A percentile compares a stretch with the other conserved stretches of the same genome.
phyloP scores from a whole-genome alignment of 2,888 invertebrate genomes.

The Dynastes maya region DNA sequence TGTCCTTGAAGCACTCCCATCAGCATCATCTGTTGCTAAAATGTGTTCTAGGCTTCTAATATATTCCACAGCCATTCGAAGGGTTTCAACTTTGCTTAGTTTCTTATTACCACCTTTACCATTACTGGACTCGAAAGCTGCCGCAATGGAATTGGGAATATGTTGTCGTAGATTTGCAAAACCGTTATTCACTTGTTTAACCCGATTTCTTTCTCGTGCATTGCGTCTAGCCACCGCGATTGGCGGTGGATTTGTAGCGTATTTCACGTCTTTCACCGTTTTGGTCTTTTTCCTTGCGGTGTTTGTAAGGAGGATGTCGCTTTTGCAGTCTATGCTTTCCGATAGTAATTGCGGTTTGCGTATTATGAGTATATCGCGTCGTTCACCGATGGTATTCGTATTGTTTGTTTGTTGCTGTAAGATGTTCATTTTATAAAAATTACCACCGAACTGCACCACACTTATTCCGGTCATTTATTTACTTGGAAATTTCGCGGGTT shows the following conservation, averaged over 20 bases:
- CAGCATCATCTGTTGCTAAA: conserved; percentile 75
- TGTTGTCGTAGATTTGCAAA: conserved; percentile 90
- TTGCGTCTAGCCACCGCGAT: conserved; percentile 91
- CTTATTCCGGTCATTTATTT: conserved; percentile 74
- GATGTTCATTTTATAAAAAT: conserved; percentile 76
- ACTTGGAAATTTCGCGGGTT: not conserved
- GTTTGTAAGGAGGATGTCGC: conserved; percentile 64
- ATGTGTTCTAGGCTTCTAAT: conserved; percentile 86
- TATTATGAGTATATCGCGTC: conserved; percentile 52
- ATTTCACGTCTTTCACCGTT: conserved; percentile 57
- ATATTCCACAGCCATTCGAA: conserved; percentile 93
- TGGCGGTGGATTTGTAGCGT: conserved; percentile 75
- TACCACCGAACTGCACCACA: conserved; percentile 76
- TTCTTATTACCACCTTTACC: conserved; percentile 83
- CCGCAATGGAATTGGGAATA: conserved; percentile 87
- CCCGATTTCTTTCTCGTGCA: conserved; percentile 93
- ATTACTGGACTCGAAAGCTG: conserved; percentile 77
- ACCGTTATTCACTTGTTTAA: conserved; percentile 93
- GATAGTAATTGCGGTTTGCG: conserved; percentile 63
- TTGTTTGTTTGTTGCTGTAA: conserved; percentile 74
- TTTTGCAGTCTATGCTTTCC: conserved; percentile 50
- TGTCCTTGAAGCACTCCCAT: conserved; percentile 57
- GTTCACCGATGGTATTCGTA: conserved; percentile 68
- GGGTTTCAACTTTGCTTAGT: conserved; percentile 89
- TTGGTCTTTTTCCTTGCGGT: conserved; percentile 64